Conservation (phyloP, 2,797 vertebrate genomes). For the Takifugu rubripes region DNA sequence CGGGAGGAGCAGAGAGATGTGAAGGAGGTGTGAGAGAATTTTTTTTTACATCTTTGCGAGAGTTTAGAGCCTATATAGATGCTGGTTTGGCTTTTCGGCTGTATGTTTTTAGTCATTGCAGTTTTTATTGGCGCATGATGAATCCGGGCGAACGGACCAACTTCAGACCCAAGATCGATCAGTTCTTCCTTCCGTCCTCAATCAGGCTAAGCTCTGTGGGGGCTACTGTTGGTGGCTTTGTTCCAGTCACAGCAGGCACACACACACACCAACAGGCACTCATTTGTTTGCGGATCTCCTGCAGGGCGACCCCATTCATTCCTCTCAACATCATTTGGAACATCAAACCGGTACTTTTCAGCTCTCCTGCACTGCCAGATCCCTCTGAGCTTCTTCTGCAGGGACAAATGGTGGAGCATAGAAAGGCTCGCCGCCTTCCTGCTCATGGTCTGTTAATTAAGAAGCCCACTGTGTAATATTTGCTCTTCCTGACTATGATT, state of each 20-base stretch:
- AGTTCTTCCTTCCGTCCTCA: constrained; percentile 21
- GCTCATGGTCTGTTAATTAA: constrained; percentile 54
- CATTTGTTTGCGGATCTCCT: constrained; percentile 67
- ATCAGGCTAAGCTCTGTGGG: constrained; percentile 42
- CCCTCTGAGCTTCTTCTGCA: constrained; percentile 45
- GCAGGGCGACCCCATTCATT: constrained; percentile 65
- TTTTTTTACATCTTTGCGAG: constrained; percentile 14
- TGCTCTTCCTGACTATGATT: constrained; percentile 14
- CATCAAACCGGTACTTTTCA: constrained; percentile 69
- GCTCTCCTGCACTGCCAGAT: constrained; percentile 47
- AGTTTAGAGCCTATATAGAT: constrained; percentile 3
- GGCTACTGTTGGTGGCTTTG: constrained; percentile 50
- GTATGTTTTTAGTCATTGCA: not conserved
- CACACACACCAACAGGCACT: constrained; percentile 51
- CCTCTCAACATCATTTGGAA: constrained; percentile 54
- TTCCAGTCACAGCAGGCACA: constrained; percentile 54
- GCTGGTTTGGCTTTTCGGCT: constrained; percentile 3
- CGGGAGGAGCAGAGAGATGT: constrained; percentile 1
- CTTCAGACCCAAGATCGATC: too few relatives aligned
- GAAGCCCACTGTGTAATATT: constrained; percentile 36
- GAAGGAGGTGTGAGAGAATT: constrained; percentile 2
- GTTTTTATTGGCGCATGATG: too few relatives aligned
- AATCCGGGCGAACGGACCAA: too few relatives aligned
- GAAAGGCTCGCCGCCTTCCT: constrained; percentile 53
- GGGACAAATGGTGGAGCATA: constrained; percentile 58